Base-by-base conservation (phyloP, 2,113 vertebrate genomes). In the Stigmatopora nigra region DNA sequence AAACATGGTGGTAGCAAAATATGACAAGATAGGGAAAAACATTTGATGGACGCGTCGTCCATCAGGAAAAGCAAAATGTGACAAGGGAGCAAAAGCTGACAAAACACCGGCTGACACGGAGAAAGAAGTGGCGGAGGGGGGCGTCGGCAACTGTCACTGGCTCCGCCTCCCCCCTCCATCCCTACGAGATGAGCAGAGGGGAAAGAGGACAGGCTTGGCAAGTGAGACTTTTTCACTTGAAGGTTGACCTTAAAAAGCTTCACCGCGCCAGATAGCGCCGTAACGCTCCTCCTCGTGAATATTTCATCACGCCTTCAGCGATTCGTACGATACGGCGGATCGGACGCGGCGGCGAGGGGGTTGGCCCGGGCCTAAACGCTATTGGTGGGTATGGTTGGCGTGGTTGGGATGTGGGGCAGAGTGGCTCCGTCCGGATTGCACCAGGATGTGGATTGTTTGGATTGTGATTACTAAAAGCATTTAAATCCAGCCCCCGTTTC, bases 201-300 rank as follows among this genome's bases (percentile, higher is more conserved):
- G 59, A 61, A 22, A 45, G 59, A 45, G 38, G 57, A 81, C 69
- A 73, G 67, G 17, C 36, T 56, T 47, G 55, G 57, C 65, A 67
- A 73, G 69, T 67, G 63, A 56, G 35, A 61, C 61, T 66, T 69
- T 77, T 69, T 76, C 58, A 16, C 73, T 70, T 70, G 58, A 79
- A 81, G 68, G 70, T 66, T 77, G 76, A 86, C 79, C 81, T 82
- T 82, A 83, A 77, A 83, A 83, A 71, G 60, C 76, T 80, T 73
- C 66, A 65, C 68, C 61, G 65, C 38, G 22, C 60, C 57, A 68
- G 46, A 78, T 69, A 80, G 75, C 66, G 69, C 79, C 77, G 64
- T 78, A 78, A 85, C 69, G 73, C 79, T 76, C 74, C 53, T 45
- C 38, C 46, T 60, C 73, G 74, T 85, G 71, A 82, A 82, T 79